A percentile compares a stretch with the other conserved stretches of the same genome.
Evolutionary conservation across 1,140 invertebrate genomes (phyloP).

Genomic region (Dreissena polymorpha): DNA sequence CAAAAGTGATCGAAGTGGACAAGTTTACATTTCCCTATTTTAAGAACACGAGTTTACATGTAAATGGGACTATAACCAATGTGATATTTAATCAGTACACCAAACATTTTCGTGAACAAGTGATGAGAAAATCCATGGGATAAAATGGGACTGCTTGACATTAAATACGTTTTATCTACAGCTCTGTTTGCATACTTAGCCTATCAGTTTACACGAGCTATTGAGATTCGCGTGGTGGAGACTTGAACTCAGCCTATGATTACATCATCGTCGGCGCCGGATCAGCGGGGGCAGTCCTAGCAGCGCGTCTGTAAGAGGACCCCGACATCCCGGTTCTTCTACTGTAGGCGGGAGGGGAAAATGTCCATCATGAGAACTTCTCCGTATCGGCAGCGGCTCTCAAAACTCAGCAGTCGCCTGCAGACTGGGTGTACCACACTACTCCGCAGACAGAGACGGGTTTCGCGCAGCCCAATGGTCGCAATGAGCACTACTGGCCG

Average conservation of each 20-base stretch:
- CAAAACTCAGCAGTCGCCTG: constrained; percentile 17
- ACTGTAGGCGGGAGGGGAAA: constrained; percentile 94
- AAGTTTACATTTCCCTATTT: too few species aligned
- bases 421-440: constrained; percentile 92
- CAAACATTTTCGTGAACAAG: too few species aligned
- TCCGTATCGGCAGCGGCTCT: constrained; percentile 55
- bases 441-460: constrained; percentile 87
- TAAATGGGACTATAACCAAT: too few species aligned
- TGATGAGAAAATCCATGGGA: too few species aligned
- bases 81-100: too few species aligned
- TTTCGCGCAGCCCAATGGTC: constrained; percentile 87
- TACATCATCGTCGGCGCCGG: constrained; percentile 86
- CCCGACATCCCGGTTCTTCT: constrained; percentile 87
- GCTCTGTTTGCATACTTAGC: too few species aligned
- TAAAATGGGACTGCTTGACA: too few species aligned
- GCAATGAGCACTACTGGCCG: constrained; percentile 81
- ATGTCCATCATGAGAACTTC: constrained; percentile 91
- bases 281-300: constrained; percentile 96
- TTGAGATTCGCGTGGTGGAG: background rate
- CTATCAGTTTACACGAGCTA: too few species aligned
- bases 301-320: constrained; percentile 92
- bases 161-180: too few species aligned
- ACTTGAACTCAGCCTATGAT: constrained; percentile 12
- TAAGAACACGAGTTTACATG: too few species aligned
- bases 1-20: too few species aligned